Evolutionary conservation across 2,113 vertebrate genomes (phyloP).

Genomic region (Tachysurus vachellii): DNA sequence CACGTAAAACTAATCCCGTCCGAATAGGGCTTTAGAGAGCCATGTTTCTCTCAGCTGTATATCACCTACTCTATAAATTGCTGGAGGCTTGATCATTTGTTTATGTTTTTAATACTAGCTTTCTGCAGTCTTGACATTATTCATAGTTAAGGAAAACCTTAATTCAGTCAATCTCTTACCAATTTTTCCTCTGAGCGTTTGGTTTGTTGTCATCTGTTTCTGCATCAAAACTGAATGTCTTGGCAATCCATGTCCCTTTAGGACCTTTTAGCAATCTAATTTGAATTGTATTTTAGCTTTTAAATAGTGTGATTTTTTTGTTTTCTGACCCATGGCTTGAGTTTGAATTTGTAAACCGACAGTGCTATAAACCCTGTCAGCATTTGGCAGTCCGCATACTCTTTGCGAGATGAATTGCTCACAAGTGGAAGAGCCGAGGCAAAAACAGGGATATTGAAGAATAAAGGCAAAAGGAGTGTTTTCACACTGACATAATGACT

Average conservation of each 20-base stretch:
- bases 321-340: slow-evolving; percentile 5
- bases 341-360: background rate
- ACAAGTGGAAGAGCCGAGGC: background rate
- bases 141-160: background rate
- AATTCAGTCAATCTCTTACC: background rate
- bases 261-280: background rate
- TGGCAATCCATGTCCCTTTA: background rate
- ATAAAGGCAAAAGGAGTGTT: background rate
- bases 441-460: background rate
- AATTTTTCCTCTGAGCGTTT: background rate
- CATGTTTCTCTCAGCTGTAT: background rate
- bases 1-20: too few species aligned
- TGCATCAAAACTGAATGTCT: background rate
- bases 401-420: background rate
- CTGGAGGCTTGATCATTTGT: background rate
- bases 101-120: background rate
- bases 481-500: background rate
- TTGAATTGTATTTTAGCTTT: background rate
- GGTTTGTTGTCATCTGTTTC: background rate
- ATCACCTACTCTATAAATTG: background rate
- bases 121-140: background rate
- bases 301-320: background rate
- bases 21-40: too few species aligned
- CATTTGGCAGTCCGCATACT: background rate
- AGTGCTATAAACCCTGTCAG: background rate